Evolutionary conservation across 1,140 invertebrate genomes (phyloP), one percentile per base, ranked within the genome.

Genomic region (Listronotus bonariensis): DNA sequence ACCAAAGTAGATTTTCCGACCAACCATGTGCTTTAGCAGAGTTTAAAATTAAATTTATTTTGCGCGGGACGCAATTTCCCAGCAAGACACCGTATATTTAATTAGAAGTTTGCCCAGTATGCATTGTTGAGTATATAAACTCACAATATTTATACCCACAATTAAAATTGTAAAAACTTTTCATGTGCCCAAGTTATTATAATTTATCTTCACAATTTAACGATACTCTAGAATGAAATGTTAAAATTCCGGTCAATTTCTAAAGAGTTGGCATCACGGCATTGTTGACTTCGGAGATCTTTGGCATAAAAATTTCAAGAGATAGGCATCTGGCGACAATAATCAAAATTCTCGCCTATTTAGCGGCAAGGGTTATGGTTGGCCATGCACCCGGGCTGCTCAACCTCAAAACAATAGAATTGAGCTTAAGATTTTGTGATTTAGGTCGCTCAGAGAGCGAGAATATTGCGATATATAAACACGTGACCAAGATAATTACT

Each of bases 401-500:
- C 60, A 54, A 54, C 40, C 41, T 49, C 15, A 38, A 43, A 63
- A 63, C 36, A 38, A 7, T 53, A 9, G 9, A n/a, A 43, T 8
- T 45, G 14, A 9, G 17, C n/a, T 10, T n/a, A 14, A 8, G 36
- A 12, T 48, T 40, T 10, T 8, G 17, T 15, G 40, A 32, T 32
- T 63, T 53, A 1, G 49, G 38, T 11, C 51, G 14, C 18, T 12
- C n/a, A 15, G 18, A 46, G 26, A 18, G n/a, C 41, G 17, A 34
- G 52, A 63, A 63, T 63, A 53, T 43, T 26, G 40, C 60, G 49
- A 55, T 63, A 63, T 54, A 45, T 6, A 12, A 46, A 63, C 60
- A 63, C 60, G 60, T 63, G 60, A 63, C 60, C 41, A 14, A 63
- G 51, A 55, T 63, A 63, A 63, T 54, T 60, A 60, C 57, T 40